A percentile compares a stretch with the other conserved stretches of the same genome.
Evolutionary conservation across 2,113 vertebrate genomes (phyloP).

Genomic region (Rhynchopsitta pachyrhyncha): DNA sequence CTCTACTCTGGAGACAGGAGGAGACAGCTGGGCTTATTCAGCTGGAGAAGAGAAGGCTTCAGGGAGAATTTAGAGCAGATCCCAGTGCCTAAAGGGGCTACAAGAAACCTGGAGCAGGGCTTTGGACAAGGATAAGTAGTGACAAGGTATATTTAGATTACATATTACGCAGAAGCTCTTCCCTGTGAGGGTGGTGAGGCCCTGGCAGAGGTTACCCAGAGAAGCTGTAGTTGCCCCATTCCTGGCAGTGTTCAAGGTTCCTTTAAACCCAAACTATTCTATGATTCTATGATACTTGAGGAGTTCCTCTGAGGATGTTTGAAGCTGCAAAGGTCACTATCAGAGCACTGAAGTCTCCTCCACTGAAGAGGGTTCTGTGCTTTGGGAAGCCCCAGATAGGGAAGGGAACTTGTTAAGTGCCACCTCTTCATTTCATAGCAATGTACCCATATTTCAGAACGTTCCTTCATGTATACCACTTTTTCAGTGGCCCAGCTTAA

Average conservation of each 20-base stretch:
- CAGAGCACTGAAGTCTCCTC: not conserved
- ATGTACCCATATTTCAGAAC: not conserved
- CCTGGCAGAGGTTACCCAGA: not conserved
- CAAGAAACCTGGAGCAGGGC: not conserved
- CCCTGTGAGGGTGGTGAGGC: not conserved
- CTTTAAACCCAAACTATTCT: not conserved
- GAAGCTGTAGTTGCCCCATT: not conserved
- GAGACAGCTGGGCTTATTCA: not conserved
- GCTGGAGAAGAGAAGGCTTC: not conserved
- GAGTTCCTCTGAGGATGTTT: not conserved
- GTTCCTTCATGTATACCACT: not conserved
- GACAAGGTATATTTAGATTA: not conserved
- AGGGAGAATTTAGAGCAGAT: not conserved
- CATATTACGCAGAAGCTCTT: not conserved
- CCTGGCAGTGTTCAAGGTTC: not conserved
- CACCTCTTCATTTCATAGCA: not conserved
- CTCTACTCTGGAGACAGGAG: not conserved
- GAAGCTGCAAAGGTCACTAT: not conserved
- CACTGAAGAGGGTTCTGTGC: not conserved
- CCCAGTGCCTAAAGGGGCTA: not conserved
- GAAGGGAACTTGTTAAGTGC: not conserved
- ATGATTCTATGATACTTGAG: not conserved
- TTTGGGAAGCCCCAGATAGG: fast-evolving
- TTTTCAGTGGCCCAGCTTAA: not conserved
- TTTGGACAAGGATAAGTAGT: not conserved